A percentile compares a stretch with the other conserved stretches of the same genome.
Conservation (phyloP, 1,140 invertebrate genomes). For the Tetramorium simillimum region DNA sequence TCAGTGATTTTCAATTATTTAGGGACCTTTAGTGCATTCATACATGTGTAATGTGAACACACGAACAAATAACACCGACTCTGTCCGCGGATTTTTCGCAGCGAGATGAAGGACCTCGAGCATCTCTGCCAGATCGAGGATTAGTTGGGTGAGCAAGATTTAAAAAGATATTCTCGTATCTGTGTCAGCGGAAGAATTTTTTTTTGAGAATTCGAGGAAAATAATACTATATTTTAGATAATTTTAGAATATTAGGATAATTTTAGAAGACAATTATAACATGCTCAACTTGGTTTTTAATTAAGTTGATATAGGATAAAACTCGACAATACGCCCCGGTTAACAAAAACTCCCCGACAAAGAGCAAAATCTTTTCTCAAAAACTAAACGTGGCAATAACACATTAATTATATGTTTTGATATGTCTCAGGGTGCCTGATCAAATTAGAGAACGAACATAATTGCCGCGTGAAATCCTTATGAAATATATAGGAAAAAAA, state of each 20-base stretch:
- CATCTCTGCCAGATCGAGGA: neutral
- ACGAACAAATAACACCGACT: neutral
- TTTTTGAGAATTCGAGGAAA: neutral
- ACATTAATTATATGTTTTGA: no score
- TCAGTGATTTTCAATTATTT: neutral
- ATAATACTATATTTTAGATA: no score
- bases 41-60: conserved; percentile 28
- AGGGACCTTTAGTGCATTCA: conserved; percentile 1
- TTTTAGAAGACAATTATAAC: neutral
- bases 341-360: no score
- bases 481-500: no score
- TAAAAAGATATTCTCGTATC: conserved; percentile 1
- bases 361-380: no score
- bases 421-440: no score
- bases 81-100: neutral
- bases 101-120: conserved; percentile 21
- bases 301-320: neutral
- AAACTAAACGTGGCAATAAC: no score
- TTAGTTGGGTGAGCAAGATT: conserved; percentile 62
- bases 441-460: no score
- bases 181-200: neutral
- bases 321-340: no score
- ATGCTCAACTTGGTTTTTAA: neutral
- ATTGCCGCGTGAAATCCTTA: no score
- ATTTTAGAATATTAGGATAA: no score